Evolutionary conservation across 2,113 vertebrate genomes (phyloP).

Genomic region (Callocephalon fimbriatum): DNA sequence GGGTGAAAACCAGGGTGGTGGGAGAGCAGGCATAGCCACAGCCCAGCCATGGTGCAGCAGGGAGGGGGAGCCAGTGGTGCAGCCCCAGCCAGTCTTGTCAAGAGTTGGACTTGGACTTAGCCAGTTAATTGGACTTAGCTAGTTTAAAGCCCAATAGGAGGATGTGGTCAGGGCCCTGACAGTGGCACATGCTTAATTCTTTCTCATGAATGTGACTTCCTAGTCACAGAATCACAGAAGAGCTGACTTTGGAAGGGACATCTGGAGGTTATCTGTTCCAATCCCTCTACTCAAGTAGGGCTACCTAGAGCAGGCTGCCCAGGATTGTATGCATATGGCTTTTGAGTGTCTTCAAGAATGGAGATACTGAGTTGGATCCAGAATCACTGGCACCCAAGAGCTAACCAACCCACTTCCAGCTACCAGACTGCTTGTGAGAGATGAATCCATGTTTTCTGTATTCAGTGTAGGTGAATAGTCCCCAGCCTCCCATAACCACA

Average conservation of each 20-base stretch:
- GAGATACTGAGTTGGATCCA: not conserved
- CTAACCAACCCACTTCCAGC: not conserved
- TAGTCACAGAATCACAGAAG: not conserved
- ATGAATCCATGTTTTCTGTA: not conserved
- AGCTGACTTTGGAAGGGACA: not conserved
- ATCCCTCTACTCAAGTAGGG: not conserved
- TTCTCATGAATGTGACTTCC: not conserved
- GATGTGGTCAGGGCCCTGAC: not conserved
- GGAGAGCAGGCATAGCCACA: not conserved
- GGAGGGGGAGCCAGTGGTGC: not conserved
- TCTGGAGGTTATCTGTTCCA: not conserved
- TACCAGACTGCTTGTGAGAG: not conserved
- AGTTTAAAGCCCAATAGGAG: not conserved
- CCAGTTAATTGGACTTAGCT: not conserved
- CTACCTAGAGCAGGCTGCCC: not conserved
- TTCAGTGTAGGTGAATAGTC: not conserved
- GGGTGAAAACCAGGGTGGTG: not conserved
- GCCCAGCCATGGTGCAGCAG: rapidly evolving
- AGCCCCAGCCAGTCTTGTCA: not conserved
- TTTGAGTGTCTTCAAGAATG: not conserved
- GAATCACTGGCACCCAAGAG: not conserved
- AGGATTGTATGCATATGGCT: not conserved
- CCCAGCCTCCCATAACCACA: not conserved
- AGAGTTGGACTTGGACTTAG: not conserved
- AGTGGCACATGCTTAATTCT: not conserved